Base-by-base conservation (phyloP, 2,888 invertebrate species). In the Eremobia ochroleuca region DNA sequence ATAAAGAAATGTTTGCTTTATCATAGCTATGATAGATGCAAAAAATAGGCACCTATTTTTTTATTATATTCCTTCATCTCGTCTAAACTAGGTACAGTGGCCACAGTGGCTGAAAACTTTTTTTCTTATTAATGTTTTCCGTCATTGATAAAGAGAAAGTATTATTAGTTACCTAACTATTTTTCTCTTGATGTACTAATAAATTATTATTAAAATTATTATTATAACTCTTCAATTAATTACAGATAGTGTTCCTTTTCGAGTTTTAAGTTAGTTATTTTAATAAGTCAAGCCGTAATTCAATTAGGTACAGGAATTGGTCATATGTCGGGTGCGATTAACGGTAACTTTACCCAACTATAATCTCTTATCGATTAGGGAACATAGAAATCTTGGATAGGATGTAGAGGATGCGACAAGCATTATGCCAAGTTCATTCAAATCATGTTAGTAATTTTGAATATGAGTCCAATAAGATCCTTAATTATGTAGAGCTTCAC, bases 341-440 rank as follows among this genome's bases (percentile, higher is more conserved):
- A 25, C 15, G 18, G 18, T 28, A 8, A n/a, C 28, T 31, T 13
- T n/a, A 43, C 28, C 13, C 28, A 59, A 28, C 28, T 25, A n/a
- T 61, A 66, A 70, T 66, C 31, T 69, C 15, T 61, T 58, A 76
- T 62, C 49, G 46, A 67, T 75, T 59, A 52, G 11, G 4, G 34
- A 34, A 28, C 46, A 61, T 55, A n/a, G 37, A 6, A 46, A 52
- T 66, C 18, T 52, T 1, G n/a, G 25, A 46, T n/a, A 62, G 37
- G 13, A 49, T 40, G 31, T 13, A 55, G n/a, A 62, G 5, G 52
- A 55, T 55, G 73, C 8, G 52, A 40, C 28, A 52, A 25, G 11
- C 25, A 25, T 28, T 8, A 49, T n/a, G n/a, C 21, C 31, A 68
- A 77, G 11, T 55, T 62, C 4, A 62, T 77, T 62, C 15, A 70